Evolutionary conservation across 2,888 invertebrate species (phyloP).

Genomic region (Amphipoea oculea): DNA sequence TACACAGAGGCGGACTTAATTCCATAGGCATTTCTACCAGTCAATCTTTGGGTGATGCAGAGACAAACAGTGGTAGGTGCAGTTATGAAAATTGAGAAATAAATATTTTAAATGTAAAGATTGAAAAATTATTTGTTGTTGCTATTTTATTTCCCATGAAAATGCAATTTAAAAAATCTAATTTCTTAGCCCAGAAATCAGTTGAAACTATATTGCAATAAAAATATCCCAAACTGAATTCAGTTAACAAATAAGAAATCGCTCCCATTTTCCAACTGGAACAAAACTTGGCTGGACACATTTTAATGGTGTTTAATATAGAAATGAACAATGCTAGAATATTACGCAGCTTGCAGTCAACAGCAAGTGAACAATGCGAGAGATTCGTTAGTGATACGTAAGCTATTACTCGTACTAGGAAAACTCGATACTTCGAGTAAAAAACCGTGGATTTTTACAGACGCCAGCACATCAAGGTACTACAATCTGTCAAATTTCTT

Average conservation of each 20-base stretch:
- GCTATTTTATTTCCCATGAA: no score
- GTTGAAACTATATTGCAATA: not conserved
- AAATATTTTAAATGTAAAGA: no score
- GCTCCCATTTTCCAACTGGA: conserved; percentile 4
- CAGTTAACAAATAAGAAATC: conserved; percentile 21
- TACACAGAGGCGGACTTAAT: no score
- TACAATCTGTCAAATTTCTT: no score
- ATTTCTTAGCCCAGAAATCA: not conserved
- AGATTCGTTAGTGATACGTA: conserved; percentile 74
- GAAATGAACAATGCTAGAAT: conserved; percentile 53
- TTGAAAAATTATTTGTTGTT: no score
- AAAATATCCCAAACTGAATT: not conserved
- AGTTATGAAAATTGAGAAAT: no score
- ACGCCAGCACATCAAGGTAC: no score
- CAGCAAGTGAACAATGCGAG: conserved; percentile 70
- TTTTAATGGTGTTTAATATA: conserved; percentile 65
- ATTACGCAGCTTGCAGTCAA: conserved; percentile 62
- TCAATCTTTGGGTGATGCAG: no score
- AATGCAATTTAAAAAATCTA: no score
- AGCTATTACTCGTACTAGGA: conserved; percentile 61
- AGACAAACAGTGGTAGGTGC: no score
- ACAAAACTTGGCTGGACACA: conserved; percentile 44
- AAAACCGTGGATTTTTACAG: not conserved
- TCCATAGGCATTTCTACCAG: no score
- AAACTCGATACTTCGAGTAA: conserved; percentile 39